A percentile compares a stretch with the other conserved stretches of the same genome.
These are phyloP conservation scores for Morelia viridis DNA, from an alignment of 2,797 vertebrate genomes.

Conservation along the genomic window DNA sequence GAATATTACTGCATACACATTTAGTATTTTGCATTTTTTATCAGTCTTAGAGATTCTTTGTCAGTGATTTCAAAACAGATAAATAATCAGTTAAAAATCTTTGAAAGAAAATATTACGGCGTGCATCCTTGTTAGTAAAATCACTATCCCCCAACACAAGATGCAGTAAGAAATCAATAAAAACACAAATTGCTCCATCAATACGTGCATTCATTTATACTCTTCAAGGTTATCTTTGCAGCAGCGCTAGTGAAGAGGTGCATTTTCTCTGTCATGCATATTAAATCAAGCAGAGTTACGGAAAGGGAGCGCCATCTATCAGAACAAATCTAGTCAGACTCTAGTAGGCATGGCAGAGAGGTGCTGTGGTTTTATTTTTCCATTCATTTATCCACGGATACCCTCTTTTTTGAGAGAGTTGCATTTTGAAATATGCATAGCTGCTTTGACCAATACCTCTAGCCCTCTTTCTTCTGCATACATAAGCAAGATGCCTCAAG, in stretches of 20 bases:
- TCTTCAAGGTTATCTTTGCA: constrained; percentile 75
- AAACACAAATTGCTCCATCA: constrained; percentile 75
- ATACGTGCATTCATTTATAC: constrained; percentile 72
- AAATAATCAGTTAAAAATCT: constrained; percentile 60
- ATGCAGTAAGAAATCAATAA: constrained; percentile 73
- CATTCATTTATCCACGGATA: neutral
- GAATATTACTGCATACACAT: constrained; percentile 21
- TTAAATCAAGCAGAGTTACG: constrained; percentile 61
- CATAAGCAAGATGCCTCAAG: constrained; percentile 40
- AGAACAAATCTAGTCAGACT: constrained; percentile 62
- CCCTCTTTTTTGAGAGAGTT: constrained; percentile 15
- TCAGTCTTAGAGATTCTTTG: constrained; percentile 44
- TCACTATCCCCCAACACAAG: constrained; percentile 58
- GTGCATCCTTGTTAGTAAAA: constrained; percentile 63
- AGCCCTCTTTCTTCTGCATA: neutral
- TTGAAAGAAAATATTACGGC: constrained; percentile 56
- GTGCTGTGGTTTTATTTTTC: constrained; percentile 44
- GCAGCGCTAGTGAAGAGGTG: constrained; percentile 62
- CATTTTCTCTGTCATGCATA: constrained; percentile 65
- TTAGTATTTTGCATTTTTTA: constrained; percentile 26
- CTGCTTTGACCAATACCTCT: constrained; percentile 26
- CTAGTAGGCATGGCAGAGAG: constrained; percentile 37
- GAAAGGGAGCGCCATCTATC: constrained; percentile 67
- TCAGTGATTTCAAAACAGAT: constrained; percentile 47
- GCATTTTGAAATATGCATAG: constrained; percentile 34